A percentile compares a stretch with the other conserved stretches of the same genome.
Evolutionary conservation across 2,888 invertebrate genomes (phyloP).

Genomic region (Monopis laevigella): DNA sequence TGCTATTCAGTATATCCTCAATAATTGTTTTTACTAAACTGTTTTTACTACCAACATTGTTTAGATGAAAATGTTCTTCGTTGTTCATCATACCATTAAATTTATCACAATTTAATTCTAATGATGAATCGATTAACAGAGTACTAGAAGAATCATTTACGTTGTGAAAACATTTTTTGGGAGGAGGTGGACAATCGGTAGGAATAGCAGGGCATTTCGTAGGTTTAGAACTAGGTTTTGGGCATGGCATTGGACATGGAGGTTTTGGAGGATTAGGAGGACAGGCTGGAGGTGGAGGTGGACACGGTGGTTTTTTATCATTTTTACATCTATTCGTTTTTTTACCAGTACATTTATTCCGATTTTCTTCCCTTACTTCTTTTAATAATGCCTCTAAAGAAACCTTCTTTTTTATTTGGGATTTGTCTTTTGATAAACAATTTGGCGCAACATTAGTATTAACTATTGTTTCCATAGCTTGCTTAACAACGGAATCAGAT

Average conservation of each 20-base stretch:
- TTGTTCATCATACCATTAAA: background rate
- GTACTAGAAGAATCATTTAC: background rate
- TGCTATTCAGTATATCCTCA: background rate
- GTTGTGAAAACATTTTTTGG: constrained; percentile 5
- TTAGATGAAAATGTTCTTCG: no score
- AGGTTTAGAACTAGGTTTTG: background rate
- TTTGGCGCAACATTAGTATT: background rate
- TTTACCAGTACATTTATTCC: background rate
- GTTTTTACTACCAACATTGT: no score
- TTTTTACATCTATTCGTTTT: background rate
- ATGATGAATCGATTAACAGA: background rate
- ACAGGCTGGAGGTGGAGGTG: constrained; percentile 3
- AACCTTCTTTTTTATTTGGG: background rate
- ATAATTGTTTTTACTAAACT: background rate
- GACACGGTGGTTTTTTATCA: background rate
- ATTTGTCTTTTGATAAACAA: background rate
- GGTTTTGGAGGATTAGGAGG: constrained; percentile 6
- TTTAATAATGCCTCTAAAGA: constrained; percentile 2
- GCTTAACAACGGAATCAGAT: no score
- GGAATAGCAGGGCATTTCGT: background rate
- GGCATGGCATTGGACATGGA: background rate
- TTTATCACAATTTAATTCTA: background rate
- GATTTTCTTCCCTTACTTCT: constrained; percentile 1
- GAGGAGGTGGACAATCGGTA: constrained; percentile 1
- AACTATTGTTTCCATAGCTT: background rate